Percentiles rank a stretch among this genome's conserved stretches.
These are phyloP conservation scores for Melanotus villosus DNA, from an alignment of 2,888 invertebrate species.

Conservation along the genomic window DNA sequence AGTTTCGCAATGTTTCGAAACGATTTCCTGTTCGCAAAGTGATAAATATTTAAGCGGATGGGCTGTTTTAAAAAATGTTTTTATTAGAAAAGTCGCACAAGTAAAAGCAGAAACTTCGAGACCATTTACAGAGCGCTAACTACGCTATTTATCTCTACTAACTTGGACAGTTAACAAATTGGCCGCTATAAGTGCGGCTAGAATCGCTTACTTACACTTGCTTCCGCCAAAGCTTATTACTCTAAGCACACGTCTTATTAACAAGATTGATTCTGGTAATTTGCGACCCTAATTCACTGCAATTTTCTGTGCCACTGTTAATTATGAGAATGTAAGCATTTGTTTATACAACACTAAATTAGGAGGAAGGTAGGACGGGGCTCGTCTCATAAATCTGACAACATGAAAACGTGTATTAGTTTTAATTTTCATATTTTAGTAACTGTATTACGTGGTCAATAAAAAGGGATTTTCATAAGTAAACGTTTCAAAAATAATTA, in stretches of 20 bases:
- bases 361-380: too few species aligned
- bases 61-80: conserved; percentile 37
- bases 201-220: conserved; percentile 65
- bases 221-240: conserved; percentile 62
- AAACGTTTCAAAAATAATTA: too few species aligned
- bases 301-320: conserved; percentile 57
- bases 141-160: conserved; percentile 63
- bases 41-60: conserved; percentile 15
- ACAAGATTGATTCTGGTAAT: conserved; percentile 64
- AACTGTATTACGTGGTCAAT: too few species aligned
- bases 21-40: background rate
- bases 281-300: conserved; percentile 57
- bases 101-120: conserved; percentile 50
- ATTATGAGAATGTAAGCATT: conserved; percentile 51
- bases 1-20: too few species aligned
- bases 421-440: too few species aligned
- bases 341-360: conserved; percentile 3
- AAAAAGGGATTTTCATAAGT: too few species aligned
- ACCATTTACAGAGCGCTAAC: conserved; percentile 54
- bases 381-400: too few species aligned
- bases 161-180: conserved; percentile 66
- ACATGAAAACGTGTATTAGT: too few species aligned
- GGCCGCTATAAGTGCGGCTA: conserved; percentile 61
- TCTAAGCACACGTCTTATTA: conserved; percentile 63
- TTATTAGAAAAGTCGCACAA: conserved; percentile 44